Conservation (phyloP, 2,113 vertebrate species). For the Boleophthalmus pectinirostris region DNA sequence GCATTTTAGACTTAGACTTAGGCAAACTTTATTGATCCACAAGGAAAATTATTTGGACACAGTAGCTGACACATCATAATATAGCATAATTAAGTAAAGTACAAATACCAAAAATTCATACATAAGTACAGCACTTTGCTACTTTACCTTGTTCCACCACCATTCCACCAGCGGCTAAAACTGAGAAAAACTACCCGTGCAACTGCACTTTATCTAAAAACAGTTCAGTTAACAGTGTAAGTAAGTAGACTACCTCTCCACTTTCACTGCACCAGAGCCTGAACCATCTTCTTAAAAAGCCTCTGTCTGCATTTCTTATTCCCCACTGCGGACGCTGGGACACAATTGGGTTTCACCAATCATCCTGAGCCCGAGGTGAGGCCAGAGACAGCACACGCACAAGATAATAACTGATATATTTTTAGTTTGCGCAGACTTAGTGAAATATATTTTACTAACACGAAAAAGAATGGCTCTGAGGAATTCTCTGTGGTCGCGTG, state of each 20-base stretch:
- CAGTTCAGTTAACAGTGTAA: background rate
- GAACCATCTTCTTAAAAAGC: conserved; percentile 18
- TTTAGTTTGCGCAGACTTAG: conserved; percentile 43
- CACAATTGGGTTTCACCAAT: conserved; percentile 50
- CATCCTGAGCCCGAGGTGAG: conserved; percentile 47
- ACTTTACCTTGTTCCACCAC: too few relatives aligned
- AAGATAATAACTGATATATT: conserved; percentile 39
- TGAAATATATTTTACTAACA: conserved; percentile 50
- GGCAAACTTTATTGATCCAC: too few relatives aligned
- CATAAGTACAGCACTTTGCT: too few relatives aligned
- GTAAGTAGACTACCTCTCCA: background rate
- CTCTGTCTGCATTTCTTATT: conserved; percentile 33
- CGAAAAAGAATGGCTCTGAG: conserved; percentile 31
- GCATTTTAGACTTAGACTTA: too few relatives aligned
- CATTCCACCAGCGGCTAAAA: background rate
- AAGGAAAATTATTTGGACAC: too few relatives aligned
- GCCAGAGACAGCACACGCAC: conserved; percentile 28
- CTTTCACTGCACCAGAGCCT: conserved; percentile 17
- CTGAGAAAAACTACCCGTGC: background rate
- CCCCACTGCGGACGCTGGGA: conserved; percentile 24
- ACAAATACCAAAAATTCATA: too few relatives aligned
- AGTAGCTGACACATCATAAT: too few relatives aligned
- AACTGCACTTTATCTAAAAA: background rate
- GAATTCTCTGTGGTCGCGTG: conserved; percentile 16
- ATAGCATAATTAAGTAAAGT: too few relatives aligned